phyloP scores from a whole-genome alignment of 1,140 invertebrate genomes.

The Heliconius nattereri region DNA sequence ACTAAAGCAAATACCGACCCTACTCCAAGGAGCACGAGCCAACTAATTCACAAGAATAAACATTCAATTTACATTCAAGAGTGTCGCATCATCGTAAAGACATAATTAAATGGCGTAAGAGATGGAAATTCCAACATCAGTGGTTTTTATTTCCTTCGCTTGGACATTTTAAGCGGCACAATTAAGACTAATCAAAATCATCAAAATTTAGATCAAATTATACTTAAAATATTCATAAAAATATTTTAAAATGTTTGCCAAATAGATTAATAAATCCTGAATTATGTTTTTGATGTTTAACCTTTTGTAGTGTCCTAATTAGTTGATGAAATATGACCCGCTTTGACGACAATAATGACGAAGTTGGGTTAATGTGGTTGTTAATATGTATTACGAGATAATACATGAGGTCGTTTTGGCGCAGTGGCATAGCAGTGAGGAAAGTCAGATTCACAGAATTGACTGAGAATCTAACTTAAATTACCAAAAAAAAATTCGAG shows the following conservation, averaged over 20 bases:
- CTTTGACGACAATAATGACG: neutral
- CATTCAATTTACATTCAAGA: neutral
- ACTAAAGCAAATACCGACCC: neutral
- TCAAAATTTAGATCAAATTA: neutral
- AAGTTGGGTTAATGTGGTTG: constrained; percentile 1
- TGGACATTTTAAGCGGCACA: neutral
- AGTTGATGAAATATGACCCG: neutral
- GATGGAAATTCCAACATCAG: neutral
- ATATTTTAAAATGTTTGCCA: neutral
- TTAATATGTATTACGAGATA: constrained; percentile 1
- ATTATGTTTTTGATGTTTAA: constrained; percentile 1
- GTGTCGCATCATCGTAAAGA: neutral
- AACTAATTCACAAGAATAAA: neutral
- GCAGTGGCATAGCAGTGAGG: neutral
- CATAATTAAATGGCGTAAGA: neutral
- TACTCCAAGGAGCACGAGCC: neutral
- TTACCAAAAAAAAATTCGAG: no score
- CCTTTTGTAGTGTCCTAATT: neutral
- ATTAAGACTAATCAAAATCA: neutral
- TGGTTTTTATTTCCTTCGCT: neutral
- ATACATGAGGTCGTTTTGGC: neutral
- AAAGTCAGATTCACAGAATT: no score
- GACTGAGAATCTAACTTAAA: no score
- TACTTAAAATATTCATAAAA: neutral
- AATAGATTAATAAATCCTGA: neutral